Evolutionary conservation across 2,888 invertebrate species (phyloP), one percentile per base, ranked within the genome.

Genomic region (Tiliacea aurago): DNA sequence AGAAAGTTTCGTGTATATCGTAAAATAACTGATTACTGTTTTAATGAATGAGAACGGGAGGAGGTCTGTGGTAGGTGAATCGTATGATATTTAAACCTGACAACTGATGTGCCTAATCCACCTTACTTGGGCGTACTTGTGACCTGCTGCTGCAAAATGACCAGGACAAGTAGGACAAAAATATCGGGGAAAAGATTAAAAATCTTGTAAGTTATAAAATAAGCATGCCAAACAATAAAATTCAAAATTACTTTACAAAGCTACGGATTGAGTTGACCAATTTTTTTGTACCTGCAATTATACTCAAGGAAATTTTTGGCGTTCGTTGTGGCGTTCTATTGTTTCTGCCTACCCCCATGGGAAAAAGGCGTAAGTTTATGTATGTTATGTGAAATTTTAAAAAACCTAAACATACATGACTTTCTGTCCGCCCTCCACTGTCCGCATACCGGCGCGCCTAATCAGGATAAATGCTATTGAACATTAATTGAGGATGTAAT

Each of bases 401-500:
- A 43, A 37, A 45, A 28, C 11, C 33, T 13, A 18, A n/a, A 45
- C 47, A 0, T 4, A 67, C 56, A 71, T 67, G 53, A 28, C 28
- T 63, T 70, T 73, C 87, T 81, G 59, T 53, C 10, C 6, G 0
- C 2, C 13, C 4, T 56, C 15, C 2, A 28, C 53, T 56, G 28
- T 9, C 28, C 11, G 53, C 77, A 87, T 80, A 78, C 81, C 86
- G 70, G 73, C 75, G 76, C 72, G 70, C 83, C 85, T 89, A 89
- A 90, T 90, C 89, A 89, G 88, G 88, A 85, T 90, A 91, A 91
- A 88, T 87, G 86, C 84, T 86, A 89, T 86, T 86, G 86, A 86
- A 86, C 88, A 88, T 90, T 91, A 88, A 91, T 91, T 91, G 90
- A 89, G 88, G 90, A 90, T 90, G 86, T 81, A 75, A 90, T 88